Percentiles rank a stretch among this genome's conserved stretches.
Evolutionary conservation across 2,797 vertebrate species (phyloP).

Genomic region (Pseudochromis fuscus): DNA sequence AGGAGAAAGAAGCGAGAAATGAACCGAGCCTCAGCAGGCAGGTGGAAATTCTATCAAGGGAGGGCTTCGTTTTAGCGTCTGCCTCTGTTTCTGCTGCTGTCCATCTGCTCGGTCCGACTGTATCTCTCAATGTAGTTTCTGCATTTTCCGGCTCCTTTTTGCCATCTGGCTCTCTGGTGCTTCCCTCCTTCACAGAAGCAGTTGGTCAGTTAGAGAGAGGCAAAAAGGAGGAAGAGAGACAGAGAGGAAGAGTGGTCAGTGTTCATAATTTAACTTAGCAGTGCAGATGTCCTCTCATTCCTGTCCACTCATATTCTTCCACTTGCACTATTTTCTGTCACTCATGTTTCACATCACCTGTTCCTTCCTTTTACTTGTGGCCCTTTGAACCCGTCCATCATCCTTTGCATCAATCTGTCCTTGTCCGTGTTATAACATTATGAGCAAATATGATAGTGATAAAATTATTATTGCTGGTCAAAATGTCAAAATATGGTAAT

Average conservation of each 20-base stretch:
- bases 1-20: slow-evolving; percentile 31
- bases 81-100: slow-evolving; percentile 38
- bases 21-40: slow-evolving; percentile 31
- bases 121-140: slow-evolving; percentile 32
- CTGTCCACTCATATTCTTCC: slow-evolving; percentile 56
- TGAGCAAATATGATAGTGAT: slow-evolving; percentile 1
- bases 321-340: slow-evolving; percentile 43
- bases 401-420: background rate
- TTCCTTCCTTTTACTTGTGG: slow-evolving; percentile 3
- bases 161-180: slow-evolving; percentile 56
- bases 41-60: slow-evolving; percentile 44
- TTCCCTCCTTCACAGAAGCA: slow-evolving; percentile 40
- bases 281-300: slow-evolving; percentile 65
- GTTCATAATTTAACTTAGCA: slow-evolving; percentile 73
- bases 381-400: background rate
- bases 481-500: no score
- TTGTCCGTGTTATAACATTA: slow-evolving; percentile 1
- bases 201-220: slow-evolving; percentile 55
- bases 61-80: slow-evolving; percentile 36
- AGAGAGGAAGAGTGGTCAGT: slow-evolving; percentile 47
- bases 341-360: slow-evolving; percentile 22
- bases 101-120: slow-evolving; percentile 47
- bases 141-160: slow-evolving; percentile 32
- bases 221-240: slow-evolving; percentile 21
- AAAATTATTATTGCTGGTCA: slow-evolving; percentile 3